These are phyloP conservation scores for Pissodes strobi DNA, from an alignment of 1,140 invertebrate genomes.

Conservation along the genomic window DNA sequence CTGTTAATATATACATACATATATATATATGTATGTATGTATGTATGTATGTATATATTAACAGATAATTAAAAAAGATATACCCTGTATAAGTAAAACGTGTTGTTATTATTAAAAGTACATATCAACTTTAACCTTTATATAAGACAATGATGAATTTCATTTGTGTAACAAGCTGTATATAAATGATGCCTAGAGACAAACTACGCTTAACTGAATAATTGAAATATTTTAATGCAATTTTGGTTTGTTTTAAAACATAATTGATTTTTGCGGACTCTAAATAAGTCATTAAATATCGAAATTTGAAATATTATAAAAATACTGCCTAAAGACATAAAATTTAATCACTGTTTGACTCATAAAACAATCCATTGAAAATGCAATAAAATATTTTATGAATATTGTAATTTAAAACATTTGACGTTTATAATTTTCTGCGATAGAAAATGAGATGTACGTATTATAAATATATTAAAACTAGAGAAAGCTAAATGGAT, in stretches of 20 bases:
- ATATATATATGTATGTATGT: too few relatives aligned
- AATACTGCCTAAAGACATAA: not conserved
- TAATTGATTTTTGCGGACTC: too few relatives aligned
- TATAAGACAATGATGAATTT: not conserved
- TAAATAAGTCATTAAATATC: too few relatives aligned
- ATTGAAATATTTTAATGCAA: not conserved
- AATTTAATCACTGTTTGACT: not conserved
- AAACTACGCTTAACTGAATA: too few relatives aligned
- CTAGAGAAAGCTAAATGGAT: slow-evolving; percentile 4
- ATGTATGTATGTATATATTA: too few relatives aligned
- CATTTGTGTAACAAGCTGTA: slow-evolving; percentile 10
- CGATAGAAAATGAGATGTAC: not conserved
- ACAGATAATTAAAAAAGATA: too few relatives aligned
- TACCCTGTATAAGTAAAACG: too few relatives aligned
- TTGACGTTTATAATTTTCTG: not conserved
- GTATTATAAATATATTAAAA: slow-evolving; percentile 9
- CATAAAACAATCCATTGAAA: not conserved
- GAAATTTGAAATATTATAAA: not conserved
- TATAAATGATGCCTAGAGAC: not conserved
- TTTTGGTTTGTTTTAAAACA: not conserved
- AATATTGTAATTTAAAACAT: not conserved
- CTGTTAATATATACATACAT: too few relatives aligned
- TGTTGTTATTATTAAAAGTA: too few relatives aligned
- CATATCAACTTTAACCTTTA: not conserved
- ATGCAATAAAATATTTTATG: not conserved